These are phyloP conservation scores for Hanleya hanleyi DNA, from an alignment of 2,888 invertebrate species.

Conservation along the genomic window DNA sequence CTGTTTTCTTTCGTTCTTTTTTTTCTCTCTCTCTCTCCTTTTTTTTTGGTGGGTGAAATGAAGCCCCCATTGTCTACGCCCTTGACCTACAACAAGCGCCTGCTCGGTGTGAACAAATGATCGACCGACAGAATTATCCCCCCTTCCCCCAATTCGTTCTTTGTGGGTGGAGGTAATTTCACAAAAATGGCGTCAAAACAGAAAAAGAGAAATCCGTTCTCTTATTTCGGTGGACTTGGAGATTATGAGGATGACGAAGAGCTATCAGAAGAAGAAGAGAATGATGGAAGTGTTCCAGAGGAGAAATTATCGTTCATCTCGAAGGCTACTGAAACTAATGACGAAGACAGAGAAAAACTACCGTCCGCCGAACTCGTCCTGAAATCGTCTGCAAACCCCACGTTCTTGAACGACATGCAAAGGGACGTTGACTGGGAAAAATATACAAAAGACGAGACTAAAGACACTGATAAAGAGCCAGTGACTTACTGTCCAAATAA, in stretches of 20 bases:
- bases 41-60: no score
- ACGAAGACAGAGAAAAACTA: not conserved
- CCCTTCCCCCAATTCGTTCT: no score
- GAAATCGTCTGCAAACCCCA: not conserved
- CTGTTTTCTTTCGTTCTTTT: no score
- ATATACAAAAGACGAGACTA: not conserved
- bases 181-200: constrained; percentile 1
- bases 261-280: not conserved
- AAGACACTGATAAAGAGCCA: not conserved
- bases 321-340: not conserved
- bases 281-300: not conserved
- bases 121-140: no score
- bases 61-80: no score
- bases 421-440: not conserved
- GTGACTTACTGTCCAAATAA: not conserved
- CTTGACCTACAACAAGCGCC: no score
- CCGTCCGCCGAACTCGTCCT: not conserved
- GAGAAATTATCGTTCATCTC: not conserved
- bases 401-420: not conserved
- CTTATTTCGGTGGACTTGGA: constrained; percentile 2
- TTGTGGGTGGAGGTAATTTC: no score
- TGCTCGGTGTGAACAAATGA: no score
- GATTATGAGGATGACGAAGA: not conserved
- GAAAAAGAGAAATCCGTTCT: not conserved
- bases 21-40: no score